Conservation (phyloP, 2,113 vertebrate species). For the Eupsittula cactorum region DNA sequence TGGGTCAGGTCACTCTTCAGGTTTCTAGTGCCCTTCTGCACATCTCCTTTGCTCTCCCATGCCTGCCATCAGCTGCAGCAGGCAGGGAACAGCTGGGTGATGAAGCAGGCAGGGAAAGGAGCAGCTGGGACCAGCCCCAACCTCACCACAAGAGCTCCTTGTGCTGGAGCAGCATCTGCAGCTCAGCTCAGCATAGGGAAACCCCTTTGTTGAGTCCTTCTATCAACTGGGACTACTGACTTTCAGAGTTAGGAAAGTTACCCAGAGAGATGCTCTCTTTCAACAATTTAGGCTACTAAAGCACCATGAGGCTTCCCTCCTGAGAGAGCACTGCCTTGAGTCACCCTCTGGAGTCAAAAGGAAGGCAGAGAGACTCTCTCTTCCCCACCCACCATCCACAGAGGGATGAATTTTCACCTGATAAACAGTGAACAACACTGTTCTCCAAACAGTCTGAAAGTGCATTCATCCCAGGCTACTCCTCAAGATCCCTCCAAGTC, state of each 20-base stretch:
- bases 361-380: background rate
- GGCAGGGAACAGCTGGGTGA: background rate
- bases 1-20: background rate
- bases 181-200: background rate
- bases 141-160: background rate
- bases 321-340: background rate
- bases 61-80: background rate
- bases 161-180: conserved; percentile 5
- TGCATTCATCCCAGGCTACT: background rate
- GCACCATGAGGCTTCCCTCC: background rate
- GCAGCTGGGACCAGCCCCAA: conserved; percentile 15
- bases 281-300: background rate
- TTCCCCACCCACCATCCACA: background rate
- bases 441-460: background rate
- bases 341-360: background rate
- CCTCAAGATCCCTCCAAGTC: background rate
- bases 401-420: background rate
- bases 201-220: background rate
- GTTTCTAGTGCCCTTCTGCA: background rate
- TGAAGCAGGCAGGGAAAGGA: background rate
- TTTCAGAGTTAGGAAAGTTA: background rate
- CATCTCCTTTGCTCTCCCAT: accelerated
- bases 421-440: background rate
- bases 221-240: background rate
- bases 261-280: background rate